A percentile compares a stretch with the other conserved stretches of the same genome.
phyloP scores from a whole-genome alignment of 2,797 vertebrate species.

The Thripadectes ignobilis region DNA sequence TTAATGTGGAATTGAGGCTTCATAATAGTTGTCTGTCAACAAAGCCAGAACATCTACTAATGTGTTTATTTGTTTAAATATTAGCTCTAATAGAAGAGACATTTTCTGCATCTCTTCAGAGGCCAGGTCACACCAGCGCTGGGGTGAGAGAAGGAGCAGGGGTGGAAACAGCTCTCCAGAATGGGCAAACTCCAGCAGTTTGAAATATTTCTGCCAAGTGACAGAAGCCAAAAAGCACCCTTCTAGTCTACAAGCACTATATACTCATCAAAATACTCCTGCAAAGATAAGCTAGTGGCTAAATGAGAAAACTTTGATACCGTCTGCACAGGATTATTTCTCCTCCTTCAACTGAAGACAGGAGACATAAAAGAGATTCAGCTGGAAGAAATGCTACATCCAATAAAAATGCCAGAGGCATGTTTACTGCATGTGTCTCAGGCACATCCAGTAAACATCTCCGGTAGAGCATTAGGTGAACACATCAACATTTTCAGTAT shows the following conservation, averaged over 20 bases:
- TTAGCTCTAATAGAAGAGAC: not conserved
- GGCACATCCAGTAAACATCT: not conserved
- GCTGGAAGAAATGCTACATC: not conserved
- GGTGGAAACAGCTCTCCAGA: not conserved
- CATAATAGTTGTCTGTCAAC: not conserved
- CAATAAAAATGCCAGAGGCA: not conserved
- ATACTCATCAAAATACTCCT: not conserved
- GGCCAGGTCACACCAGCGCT: not conserved
- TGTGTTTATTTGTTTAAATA: not conserved
- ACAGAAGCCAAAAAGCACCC: not conserved
- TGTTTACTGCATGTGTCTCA: not conserved
- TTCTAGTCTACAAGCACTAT: not conserved
- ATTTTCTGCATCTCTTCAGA: not conserved
- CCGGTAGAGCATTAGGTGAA: not conserved
- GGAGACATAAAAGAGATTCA: not conserved
- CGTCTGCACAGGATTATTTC: not conserved
- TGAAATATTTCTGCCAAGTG: not conserved
- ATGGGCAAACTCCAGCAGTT: not conserved
- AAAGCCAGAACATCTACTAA: not conserved
- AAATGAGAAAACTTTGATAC: not conserved
- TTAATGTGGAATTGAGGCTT: not conserved
- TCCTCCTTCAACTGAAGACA: not conserved
- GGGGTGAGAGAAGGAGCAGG: not conserved
- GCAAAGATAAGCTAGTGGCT: not conserved
- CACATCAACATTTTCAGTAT: not conserved